Conservation (phyloP, 2,888 invertebrate genomes). For the Temnothorax ravouxi region DNA sequence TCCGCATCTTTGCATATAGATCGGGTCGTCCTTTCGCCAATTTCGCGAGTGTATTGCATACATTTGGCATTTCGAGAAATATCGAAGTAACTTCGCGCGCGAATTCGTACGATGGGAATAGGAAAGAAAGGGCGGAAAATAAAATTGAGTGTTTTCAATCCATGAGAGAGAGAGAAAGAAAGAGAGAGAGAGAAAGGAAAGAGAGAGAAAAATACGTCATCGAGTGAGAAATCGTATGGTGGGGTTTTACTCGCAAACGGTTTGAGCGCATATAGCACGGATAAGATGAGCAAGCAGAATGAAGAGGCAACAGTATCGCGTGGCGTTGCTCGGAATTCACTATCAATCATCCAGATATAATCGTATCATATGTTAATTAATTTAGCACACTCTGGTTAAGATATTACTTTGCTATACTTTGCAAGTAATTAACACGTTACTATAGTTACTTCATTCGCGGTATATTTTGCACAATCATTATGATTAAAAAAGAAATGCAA, state of each 20-base stretch:
- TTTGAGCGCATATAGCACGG: conserved; percentile 1
- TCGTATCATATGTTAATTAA: conserved; percentile 2
- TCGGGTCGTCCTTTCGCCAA: not conserved
- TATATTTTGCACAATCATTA: not conserved
- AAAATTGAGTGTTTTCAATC: conserved; percentile 29
- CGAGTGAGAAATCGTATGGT: conserved; percentile 1
- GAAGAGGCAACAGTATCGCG: not conserved
- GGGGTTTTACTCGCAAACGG: conserved; percentile 26
- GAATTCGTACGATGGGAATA: not conserved
- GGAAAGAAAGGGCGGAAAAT: conserved; percentile 9
- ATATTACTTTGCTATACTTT: not conserved
- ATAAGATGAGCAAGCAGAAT: not conserved
- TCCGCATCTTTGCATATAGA: conserved; percentile 7
- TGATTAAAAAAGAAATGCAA: not conserved
- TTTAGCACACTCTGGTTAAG: not conserved
- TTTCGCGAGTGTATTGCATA: not conserved
- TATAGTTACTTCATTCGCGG: not conserved
- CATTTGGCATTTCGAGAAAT: conserved; percentile 6
- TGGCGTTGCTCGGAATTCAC: not conserved
- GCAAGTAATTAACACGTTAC: not conserved
- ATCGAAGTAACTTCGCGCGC: not conserved
- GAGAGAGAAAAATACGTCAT: not conserved
- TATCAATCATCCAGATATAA: not conserved
- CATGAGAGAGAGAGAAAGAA: not conserved
- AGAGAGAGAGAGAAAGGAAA: not conserved